phyloP scores from a whole-genome alignment of 2,113 vertebrate genomes.

The Misgurnus mizolepis region DNA sequence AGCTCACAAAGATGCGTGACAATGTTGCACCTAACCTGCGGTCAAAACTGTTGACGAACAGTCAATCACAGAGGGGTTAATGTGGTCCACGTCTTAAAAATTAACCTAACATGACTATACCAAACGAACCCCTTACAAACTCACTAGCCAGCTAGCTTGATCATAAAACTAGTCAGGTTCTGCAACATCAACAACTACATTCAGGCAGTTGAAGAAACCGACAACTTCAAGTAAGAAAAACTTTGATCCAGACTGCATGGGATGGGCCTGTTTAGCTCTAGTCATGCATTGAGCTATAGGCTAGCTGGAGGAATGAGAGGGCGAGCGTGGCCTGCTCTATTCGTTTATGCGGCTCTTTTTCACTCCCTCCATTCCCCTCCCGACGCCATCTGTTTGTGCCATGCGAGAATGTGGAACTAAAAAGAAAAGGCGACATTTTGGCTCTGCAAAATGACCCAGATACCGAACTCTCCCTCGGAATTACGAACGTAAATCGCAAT shows the following conservation, averaged over 20 bases:
- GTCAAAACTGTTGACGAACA: neutral
- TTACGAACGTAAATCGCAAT: conserved; percentile 23
- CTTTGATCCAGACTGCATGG: conserved; percentile 19
- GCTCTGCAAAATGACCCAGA: conserved; percentile 66
- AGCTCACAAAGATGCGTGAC: neutral
- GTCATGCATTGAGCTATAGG: conserved; percentile 10
- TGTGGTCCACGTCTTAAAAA: neutral
- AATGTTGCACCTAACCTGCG: neutral
- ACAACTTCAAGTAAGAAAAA: conserved; percentile 14
- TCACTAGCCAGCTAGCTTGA: conserved; percentile 5
- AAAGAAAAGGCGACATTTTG: conserved; percentile 71
- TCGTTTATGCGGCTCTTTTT: conserved; percentile 68
- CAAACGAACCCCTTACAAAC: neutral
- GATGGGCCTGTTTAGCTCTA: conserved; percentile 1
- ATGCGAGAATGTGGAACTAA: conserved; percentile 62
- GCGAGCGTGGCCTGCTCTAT: conserved; percentile 66
- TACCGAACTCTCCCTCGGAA: conserved; percentile 49
- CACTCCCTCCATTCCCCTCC: conserved; percentile 62
- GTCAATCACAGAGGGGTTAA: too few species aligned
- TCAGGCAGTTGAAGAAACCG: neutral
- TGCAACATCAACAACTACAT: conserved; percentile 14
- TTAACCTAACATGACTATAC: neutral
- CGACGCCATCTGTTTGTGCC: conserved; percentile 73
- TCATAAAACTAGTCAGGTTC: neutral
- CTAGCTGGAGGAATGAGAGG: conserved; percentile 54